Percentiles rank a stretch among this genome's conserved stretches.
Conservation (phyloP, 2,113 vertebrate species). For the Calyptomena viridis region DNA sequence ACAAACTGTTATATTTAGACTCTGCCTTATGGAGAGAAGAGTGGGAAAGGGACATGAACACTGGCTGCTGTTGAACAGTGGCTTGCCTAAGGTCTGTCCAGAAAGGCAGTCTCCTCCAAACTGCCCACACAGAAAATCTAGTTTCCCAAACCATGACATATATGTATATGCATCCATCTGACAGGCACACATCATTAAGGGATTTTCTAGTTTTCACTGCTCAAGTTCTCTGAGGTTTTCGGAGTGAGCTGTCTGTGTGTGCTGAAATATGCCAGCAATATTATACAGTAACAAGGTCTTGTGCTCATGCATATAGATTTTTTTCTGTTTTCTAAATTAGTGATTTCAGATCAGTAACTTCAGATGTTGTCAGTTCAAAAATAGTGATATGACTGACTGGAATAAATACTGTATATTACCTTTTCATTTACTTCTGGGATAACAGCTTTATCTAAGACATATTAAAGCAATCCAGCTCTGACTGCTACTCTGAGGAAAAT, state of each 20-base stretch:
- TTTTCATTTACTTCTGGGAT: not conserved
- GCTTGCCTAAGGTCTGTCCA: not conserved
- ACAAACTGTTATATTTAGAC: not conserved
- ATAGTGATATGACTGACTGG: not conserved
- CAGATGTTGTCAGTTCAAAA: not conserved
- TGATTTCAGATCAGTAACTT: slow-evolving; percentile 16
- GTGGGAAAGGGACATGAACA: accelerated
- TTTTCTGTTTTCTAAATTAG: not conserved
- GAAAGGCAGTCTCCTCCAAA: not conserved
- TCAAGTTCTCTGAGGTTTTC: not conserved
- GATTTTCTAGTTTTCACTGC: not conserved
- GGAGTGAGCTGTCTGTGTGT: not conserved
- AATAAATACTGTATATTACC: not conserved
- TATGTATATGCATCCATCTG: not conserved
- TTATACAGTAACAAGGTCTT: not conserved
- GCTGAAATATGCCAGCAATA: not conserved
- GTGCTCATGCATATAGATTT: not conserved
- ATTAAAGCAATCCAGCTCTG: not conserved
- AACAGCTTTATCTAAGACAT: not conserved
- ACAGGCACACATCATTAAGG: not conserved
- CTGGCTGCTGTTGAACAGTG: not conserved
- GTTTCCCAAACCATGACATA: not conserved
- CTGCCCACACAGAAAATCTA: not conserved
- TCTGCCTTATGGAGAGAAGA: not conserved
- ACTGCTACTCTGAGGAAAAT: not conserved